Evolutionary conservation across 2,797 vertebrate genomes (phyloP).

Genomic region (Channa striata): DNA sequence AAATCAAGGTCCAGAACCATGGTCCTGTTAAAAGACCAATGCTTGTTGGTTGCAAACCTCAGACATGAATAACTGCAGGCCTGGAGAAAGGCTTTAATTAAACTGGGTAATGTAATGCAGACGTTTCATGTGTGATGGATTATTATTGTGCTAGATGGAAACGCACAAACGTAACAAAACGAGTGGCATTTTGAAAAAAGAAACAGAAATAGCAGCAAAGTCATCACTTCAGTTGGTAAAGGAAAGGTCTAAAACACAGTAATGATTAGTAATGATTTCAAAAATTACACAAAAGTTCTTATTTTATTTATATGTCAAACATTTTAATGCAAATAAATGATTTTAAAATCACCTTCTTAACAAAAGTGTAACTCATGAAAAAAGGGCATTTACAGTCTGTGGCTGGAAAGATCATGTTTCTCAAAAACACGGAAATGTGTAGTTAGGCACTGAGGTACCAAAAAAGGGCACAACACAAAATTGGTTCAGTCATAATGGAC

Average conservation of each 20-base stretch:
- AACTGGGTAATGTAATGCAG: neutral
- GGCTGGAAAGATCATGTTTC: neutral
- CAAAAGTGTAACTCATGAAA: neutral
- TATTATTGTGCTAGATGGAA: neutral
- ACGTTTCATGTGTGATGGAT: neutral
- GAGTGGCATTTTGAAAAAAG: neutral
- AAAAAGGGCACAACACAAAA: neutral
- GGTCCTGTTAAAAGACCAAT: conserved; percentile 4
- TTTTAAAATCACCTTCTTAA: neutral
- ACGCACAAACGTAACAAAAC: neutral
- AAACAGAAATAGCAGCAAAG: neutral
- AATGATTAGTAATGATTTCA: neutral
- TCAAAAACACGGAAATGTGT: neutral
- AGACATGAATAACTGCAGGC: conserved; percentile 5
- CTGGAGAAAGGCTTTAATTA: neutral
- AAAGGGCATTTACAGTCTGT: neutral
- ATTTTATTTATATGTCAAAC: neutral
- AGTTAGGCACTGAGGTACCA: neutral
- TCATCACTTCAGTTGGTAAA: neutral
- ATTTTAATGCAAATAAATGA: neutral
- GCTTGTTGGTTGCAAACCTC: neutral
- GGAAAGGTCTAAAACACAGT: neutral
- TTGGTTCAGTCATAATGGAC: conserved; percentile 3
- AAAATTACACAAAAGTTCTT: neutral
- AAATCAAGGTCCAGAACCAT: no score